A percentile compares a stretch with the other conserved stretches of the same genome.
These are phyloP conservation scores for Hucho hucho DNA, from an alignment of 2,113 vertebrate genomes.

Conservation along the genomic window DNA sequence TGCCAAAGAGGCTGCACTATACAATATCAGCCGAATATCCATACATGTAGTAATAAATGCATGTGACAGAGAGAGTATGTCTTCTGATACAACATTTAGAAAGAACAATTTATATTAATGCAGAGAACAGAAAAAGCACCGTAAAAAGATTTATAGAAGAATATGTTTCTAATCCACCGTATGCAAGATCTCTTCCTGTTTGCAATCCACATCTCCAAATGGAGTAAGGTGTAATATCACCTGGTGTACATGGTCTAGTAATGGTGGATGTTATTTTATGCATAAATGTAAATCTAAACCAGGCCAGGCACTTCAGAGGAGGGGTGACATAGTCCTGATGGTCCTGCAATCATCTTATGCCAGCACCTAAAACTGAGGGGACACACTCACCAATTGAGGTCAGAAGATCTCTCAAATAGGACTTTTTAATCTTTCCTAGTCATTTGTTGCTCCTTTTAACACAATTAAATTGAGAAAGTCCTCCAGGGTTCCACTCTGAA, in stretches of 20 bases:
- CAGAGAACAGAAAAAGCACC: no score
- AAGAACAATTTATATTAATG: no score
- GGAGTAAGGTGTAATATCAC: conserved; percentile 26
- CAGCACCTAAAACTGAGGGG: conserved; percentile 44
- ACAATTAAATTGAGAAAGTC: conserved; percentile 58
- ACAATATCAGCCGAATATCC: no score
- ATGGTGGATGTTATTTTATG: conserved; percentile 14
- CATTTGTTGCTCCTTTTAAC: conserved; percentile 52
- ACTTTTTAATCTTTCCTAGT: conserved; percentile 57
- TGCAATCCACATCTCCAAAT: conserved; percentile 21
- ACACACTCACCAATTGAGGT: conserved; percentile 65
- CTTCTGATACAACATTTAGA: no score
- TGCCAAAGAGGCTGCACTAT: no score
- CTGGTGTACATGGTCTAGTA: conserved; percentile 21
- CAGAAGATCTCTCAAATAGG: conserved; percentile 43
- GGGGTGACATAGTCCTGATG: conserved; percentile 13
- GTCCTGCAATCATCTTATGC: conserved; percentile 22
- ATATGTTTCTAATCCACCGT: no score
- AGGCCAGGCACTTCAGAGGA: conserved; percentile 9
- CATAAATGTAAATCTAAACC: conserved; percentile 5
- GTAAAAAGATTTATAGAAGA: no score
- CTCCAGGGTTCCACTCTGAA: conserved; percentile 55
- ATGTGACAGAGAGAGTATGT: no score
- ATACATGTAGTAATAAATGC: no score
- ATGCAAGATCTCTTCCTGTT: conserved; percentile 31